Base-by-base conservation (phyloP, 2,888 invertebrate species). In the Drosophila lutescens region DNA sequence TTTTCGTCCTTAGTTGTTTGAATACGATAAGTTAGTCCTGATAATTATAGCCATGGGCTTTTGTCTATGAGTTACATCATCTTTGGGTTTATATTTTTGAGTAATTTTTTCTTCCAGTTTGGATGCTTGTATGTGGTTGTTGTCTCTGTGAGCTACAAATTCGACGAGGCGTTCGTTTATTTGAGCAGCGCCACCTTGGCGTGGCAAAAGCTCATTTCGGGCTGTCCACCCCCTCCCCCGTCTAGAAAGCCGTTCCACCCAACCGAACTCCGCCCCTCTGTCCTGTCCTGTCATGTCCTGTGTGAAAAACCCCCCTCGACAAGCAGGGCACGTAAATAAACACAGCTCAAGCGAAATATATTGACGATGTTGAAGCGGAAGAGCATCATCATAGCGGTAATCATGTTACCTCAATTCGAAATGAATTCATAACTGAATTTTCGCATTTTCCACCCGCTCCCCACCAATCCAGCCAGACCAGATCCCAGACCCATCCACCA, bases 391-490 rank as follows among this genome's bases (percentile, higher is more conserved):
- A 89, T 89, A 90, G 88, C 88, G 89, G 90, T 91, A 91, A 91
- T 91, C 91, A 91, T 87, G 91, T 91, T 91, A 91, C 90, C 90
- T 89, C 88, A 89, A 90, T 91, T 90, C 89, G 90, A 91, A 91
- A 91, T 91, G 91, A 91, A 91, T 91, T 91, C 91, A 91, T 91
- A 91, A 91, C 91, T 91, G 89, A 90, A 91, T 91, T 91, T 91
- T 86, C 90, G 76, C 83, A 86, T 80, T 91, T 91, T 91, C 83
- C 73, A 26, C 53, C 20, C 9, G 15, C 32, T 30, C 32, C 51
- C 13, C 13, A 0, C 23, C 36, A 40, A 43, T 17, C 46, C 13
- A 41, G 9, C 17, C 15, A 40, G 13, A 20, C 34, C 23, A 0
- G 2, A 2, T 4, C 2, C 32, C 32, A 32, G 2, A 10, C 4